These are phyloP conservation scores for Anser cygnoides DNA, from an alignment of 2,113 vertebrate genomes.

Conservation along the genomic window DNA sequence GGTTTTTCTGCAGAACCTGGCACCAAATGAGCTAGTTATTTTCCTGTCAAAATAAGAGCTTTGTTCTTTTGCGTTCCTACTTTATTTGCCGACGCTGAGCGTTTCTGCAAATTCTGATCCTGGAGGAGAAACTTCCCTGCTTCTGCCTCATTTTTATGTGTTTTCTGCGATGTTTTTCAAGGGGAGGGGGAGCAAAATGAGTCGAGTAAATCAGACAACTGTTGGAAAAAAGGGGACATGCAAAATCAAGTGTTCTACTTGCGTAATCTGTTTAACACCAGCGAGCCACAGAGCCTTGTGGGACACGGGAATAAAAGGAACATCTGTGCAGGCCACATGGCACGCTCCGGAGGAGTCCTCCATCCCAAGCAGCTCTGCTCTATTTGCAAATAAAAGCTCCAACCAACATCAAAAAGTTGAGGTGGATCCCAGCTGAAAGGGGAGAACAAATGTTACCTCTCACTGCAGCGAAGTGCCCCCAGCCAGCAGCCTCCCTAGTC, in stretches of 20 bases:
- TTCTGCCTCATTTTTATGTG: conserved; percentile 59
- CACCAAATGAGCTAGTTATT: background rate
- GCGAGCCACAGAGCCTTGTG: conserved; percentile 17
- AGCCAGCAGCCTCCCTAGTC: background rate
- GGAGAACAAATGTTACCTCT: conserved; percentile 44
- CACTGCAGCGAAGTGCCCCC: background rate
- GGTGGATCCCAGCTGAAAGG: conserved; percentile 36
- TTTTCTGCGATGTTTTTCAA: conserved; percentile 50
- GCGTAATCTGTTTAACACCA: conserved; percentile 66
- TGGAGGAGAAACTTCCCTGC: background rate
- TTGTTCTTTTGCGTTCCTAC: background rate
- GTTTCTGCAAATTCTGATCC: background rate
- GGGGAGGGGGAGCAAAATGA: background rate
- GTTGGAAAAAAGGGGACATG: conserved; percentile 57
- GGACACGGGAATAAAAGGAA: conserved; percentile 48
- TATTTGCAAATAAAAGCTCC: conserved; percentile 45
- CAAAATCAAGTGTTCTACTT: conserved; percentile 55
- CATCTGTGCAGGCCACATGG: conserved; percentile 36
- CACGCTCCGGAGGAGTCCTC: conserved; percentile 9
- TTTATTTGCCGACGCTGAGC: background rate
- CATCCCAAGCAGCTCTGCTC: background rate
- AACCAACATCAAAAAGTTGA: conserved; percentile 35
- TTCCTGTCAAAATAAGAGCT: background rate
- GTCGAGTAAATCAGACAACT: conserved; percentile 71
- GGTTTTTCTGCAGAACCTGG: background rate